Conservation (phyloP, 1,140 invertebrate genomes). For the Cyrtorhinus lividipennis region DNA sequence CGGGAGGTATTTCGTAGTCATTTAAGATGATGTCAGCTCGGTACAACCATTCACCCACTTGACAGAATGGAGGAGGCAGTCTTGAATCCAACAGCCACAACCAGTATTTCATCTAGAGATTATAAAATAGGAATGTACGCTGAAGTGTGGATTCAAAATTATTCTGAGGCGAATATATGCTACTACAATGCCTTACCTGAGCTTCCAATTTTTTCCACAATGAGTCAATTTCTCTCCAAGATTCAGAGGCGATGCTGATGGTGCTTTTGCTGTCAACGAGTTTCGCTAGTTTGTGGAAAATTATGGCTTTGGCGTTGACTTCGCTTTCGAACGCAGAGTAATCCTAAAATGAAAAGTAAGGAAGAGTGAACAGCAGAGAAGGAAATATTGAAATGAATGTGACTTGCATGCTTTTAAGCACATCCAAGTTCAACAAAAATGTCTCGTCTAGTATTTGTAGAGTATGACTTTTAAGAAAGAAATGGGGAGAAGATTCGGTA, state of each 20-base stretch:
- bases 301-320: slow-evolving; percentile 45
- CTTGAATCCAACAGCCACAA: slow-evolving; percentile 68
- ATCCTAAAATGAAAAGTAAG: slow-evolving; percentile 36
- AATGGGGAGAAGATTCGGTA: no score
- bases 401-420: no score
- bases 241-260: slow-evolving; percentile 60
- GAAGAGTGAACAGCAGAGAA: no score
- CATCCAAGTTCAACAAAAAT: no score
- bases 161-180: background rate
- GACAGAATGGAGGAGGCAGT: slow-evolving; percentile 66
- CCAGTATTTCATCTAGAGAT: slow-evolving; percentile 58
- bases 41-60: slow-evolving; percentile 77
- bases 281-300: slow-evolving; percentile 55
- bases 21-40: slow-evolving; percentile 68
- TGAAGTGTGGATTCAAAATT: slow-evolving; percentile 1
- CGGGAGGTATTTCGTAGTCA: slow-evolving; percentile 58
- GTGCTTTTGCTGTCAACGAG: slow-evolving; percentile 61
- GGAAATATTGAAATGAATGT: no score
- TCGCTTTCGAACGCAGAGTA: slow-evolving; percentile 54
- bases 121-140: no score
- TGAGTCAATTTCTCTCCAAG: slow-evolving; percentile 58
- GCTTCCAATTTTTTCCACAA: slow-evolving; percentile 62
- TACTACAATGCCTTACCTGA: slow-evolving; percentile 29
- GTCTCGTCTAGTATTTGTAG: no score
- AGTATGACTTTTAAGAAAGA: no score